Base-by-base conservation (phyloP, 2,113 vertebrate genomes). In the Misgurnus anguillicaudatus region DNA sequence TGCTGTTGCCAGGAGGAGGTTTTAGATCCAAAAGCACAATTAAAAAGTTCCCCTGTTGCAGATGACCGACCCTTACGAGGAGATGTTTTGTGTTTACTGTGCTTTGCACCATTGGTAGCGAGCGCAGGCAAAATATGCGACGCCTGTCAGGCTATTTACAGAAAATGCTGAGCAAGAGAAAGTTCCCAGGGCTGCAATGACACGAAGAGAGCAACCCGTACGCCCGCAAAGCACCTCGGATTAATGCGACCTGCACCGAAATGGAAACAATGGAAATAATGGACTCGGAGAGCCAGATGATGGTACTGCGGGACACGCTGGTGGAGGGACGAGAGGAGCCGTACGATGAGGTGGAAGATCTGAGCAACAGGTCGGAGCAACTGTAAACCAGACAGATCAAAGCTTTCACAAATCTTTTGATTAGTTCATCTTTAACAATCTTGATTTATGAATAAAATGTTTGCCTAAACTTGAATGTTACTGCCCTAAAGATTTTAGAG, bases 91-190 rank as follows among this genome's bases (percentile, higher is more conserved):
- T 1, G 4, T 4, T 13, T 19, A 36, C 10, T 38, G 24, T 6
- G 1, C 13, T 16, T 36, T 7, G 17, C 45, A 9, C 24, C 86
- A 6, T 9, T 55, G 16, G 48, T 5, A 4, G 48, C 4, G 13
- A 51, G 48, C 14, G 13, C 11, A 51, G 48, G 69, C 85, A 85
- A 83, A 85, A 84, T 38, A 62, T 64, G 38, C 88, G 89, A 90
- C 80, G 88, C 89, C 82, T 51, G 14, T 87, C 89, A 85, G 93
- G 92, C 95, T 98, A 97, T 99, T 98, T 98, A 93, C 93, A 95
- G 95, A 89, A 89, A 86, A 87, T 81, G 94, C 93, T 92, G 92
- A 93, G 92, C 93, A 88, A 88, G 94, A 93, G 90, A 93, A 83
- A 85, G 83, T 0, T 79, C 84, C 87, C 82, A 68, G 77, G 10